A percentile compares a stretch with the other conserved stretches of the same genome.
Evolutionary conservation across 2,888 invertebrate genomes (phyloP).

Genomic region (Meta bourneti): DNA sequence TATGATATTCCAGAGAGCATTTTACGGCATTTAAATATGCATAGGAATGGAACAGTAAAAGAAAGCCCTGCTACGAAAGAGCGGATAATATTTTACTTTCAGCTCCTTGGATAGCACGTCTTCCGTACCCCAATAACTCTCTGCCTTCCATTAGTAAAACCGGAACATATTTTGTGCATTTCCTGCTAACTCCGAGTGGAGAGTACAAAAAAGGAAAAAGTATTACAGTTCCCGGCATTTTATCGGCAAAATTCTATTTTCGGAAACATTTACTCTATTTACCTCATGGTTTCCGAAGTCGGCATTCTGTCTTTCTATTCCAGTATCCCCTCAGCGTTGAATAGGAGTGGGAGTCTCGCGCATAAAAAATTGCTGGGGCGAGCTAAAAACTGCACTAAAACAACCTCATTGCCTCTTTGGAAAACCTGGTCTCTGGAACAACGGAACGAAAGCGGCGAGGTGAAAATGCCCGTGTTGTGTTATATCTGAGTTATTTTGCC

Average conservation of each 20-base stretch:
- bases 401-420: slow-evolving; percentile 20
- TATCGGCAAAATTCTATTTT: slow-evolving; percentile 62
- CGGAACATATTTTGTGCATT: slow-evolving; percentile 47
- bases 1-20: not conserved
- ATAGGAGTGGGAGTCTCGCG: not conserved
- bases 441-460: not conserved
- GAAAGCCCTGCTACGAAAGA: not conserved
- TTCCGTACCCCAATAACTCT: not conserved
- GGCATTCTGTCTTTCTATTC: not conserved
- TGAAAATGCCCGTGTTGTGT: slow-evolving; percentile 34
- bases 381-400: slow-evolving; percentile 40
- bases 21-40: not conserved
- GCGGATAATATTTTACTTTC: not conserved
- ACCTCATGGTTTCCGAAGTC: slow-evolving; percentile 7
- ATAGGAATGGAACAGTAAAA: not conserved
- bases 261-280: slow-evolving; percentile 47
- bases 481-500: slow-evolving; percentile 4
- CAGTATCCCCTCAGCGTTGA: not conserved
- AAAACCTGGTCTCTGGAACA: slow-evolving; percentile 28
- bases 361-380: slow-evolving; percentile 33
- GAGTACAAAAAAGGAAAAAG: not conserved
- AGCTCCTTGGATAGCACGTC: not conserved
- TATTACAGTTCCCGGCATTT: slow-evolving; percentile 5
- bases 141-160: slow-evolving; percentile 33
- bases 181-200: not conserved